phyloP scores from a whole-genome alignment of 2,113 vertebrate genomes.

The Bubo bubo region DNA sequence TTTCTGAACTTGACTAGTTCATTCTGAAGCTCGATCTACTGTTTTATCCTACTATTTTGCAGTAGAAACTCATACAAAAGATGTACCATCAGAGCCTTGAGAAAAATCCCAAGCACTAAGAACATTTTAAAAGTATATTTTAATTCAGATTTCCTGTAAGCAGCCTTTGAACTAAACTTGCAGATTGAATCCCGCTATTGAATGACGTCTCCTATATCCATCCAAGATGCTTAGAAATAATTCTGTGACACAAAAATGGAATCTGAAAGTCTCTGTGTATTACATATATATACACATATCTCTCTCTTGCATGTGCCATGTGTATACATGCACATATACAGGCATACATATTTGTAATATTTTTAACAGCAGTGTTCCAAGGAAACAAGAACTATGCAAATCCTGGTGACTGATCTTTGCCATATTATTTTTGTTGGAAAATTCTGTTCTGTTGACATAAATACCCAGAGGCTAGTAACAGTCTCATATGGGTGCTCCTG shows the following conservation, averaged over 20 bases:
- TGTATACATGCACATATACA: fast-evolving
- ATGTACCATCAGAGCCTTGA: neutral
- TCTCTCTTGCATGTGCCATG: neutral
- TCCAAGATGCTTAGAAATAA: neutral
- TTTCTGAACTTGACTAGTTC: neutral
- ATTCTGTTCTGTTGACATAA: neutral
- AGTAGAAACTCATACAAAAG: neutral
- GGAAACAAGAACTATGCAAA: neutral
- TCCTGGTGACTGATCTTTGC: neutral
- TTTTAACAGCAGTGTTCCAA: neutral
- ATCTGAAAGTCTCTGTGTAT: neutral
- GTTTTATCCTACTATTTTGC: neutral
- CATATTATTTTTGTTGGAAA: neutral
- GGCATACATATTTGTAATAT: neutral
- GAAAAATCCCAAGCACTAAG: neutral
- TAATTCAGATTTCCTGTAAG: neutral
- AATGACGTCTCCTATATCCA: neutral
- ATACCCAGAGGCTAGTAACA: neutral
- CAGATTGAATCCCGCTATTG: neutral
- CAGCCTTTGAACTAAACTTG: neutral
- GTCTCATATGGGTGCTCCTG: neutral
- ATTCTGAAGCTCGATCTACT: neutral
- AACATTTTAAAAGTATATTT: neutral
- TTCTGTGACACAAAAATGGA: neutral
- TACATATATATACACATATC: neutral